phyloP scores from a whole-genome alignment of 2,888 invertebrate genomes.

The Liopterus haemorrhoidalis region DNA sequence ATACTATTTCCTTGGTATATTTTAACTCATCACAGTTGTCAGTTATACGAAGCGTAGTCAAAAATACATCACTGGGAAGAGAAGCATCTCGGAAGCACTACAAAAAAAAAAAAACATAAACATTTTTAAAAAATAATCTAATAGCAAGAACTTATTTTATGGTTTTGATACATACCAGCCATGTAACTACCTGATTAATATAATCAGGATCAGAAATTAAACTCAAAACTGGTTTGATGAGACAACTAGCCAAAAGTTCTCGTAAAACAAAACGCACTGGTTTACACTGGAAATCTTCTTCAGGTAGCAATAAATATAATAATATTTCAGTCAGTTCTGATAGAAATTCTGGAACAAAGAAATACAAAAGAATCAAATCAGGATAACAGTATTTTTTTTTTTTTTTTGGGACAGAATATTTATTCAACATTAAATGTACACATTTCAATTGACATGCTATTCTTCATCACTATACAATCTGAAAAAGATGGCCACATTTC shows the following conservation, averaged over 20 bases:
- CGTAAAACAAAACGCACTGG: constrained; percentile 70
- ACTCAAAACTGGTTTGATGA: constrained; percentile 55
- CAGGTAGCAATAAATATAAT: constrained; percentile 74
- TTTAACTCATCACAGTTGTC: constrained; percentile 76
- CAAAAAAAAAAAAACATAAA: constrained; percentile 39
- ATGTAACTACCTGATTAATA: constrained; percentile 82
- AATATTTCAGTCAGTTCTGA: constrained; percentile 77
- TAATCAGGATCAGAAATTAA: constrained; percentile 84
- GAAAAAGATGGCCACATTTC: neutral
- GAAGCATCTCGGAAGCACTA: constrained; percentile 72
- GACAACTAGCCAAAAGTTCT: constrained; percentile 49
- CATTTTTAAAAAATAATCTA: neutral
- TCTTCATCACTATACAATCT: too few species aligned
- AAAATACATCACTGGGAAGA: constrained; percentile 77
- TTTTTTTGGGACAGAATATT: neutral
- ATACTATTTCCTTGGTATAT: constrained; percentile 71
- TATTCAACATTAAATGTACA: constrained; percentile 3
- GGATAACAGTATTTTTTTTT: too few species aligned
- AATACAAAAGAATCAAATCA: too few species aligned
- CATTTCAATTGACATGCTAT: too few species aligned
- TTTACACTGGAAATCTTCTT: constrained; percentile 78
- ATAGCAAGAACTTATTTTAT: neutral
- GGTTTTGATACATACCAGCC: constrained; percentile 61
- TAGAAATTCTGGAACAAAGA: constrained; percentile 59
- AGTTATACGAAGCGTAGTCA: constrained; percentile 73